Conservation (phyloP, 1,140 invertebrate species). For the Drosophila orena region DNA sequence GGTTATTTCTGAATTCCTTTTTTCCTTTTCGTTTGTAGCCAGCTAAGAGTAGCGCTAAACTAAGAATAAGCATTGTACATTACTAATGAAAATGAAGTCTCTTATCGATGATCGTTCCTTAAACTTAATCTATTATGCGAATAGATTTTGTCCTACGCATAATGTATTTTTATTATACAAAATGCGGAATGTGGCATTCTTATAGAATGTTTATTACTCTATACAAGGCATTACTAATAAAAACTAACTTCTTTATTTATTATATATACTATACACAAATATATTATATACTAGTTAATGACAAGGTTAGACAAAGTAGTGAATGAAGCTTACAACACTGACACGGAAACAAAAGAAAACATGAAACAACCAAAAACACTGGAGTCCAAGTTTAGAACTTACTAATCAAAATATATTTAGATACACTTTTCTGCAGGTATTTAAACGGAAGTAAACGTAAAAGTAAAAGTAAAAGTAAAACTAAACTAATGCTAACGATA, state of each 20-base stretch:
- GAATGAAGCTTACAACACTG: slow-evolving; percentile 76
- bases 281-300: slow-evolving; percentile 72
- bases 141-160: slow-evolving; percentile 64
- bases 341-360: slow-evolving; percentile 59
- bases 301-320: slow-evolving; percentile 74
- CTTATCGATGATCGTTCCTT: slow-evolving; percentile 84
- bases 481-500: slow-evolving; percentile 44
- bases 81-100: slow-evolving; percentile 78
- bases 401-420: slow-evolving; percentile 84
- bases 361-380: slow-evolving; percentile 70
- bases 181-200: slow-evolving; percentile 55
- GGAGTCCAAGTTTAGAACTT: slow-evolving; percentile 84
- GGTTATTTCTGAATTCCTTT: slow-evolving; percentile 13
- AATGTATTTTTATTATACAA: slow-evolving; percentile 73
- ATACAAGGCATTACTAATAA: slow-evolving; percentile 63
- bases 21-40: slow-evolving; percentile 23
- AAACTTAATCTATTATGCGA: slow-evolving; percentile 64
- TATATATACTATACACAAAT: slow-evolving; percentile 44
- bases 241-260: slow-evolving; percentile 69
- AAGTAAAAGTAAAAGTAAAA: slow-evolving; percentile 48
- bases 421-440: slow-evolving; percentile 83
- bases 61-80: slow-evolving; percentile 74
- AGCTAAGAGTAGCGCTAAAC: slow-evolving; percentile 31
- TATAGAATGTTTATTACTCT: slow-evolving; percentile 74
- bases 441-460: slow-evolving; percentile 58